phyloP scores from a whole-genome alignment of 2,113 vertebrate genomes.

The Halcyon senegalensis region DNA sequence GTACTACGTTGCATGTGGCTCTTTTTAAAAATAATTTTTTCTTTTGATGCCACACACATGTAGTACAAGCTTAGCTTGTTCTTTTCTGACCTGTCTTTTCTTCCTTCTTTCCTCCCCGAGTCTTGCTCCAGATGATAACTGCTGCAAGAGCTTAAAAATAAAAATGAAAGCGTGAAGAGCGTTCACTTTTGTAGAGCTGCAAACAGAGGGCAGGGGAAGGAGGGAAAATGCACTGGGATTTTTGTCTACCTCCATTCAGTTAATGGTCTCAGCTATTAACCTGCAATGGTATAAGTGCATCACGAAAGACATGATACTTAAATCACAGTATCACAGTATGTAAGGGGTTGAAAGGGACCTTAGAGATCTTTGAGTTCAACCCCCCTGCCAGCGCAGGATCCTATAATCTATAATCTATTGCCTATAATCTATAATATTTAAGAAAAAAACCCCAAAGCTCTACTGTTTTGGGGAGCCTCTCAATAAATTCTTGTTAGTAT shows the following conservation, averaged over 20 bases:
- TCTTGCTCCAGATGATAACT: neutral
- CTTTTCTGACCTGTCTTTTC: neutral
- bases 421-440: too few relatives aligned
- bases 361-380: too few relatives aligned
- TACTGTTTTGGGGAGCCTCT: neutral
- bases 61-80: neutral
- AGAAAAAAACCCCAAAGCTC: neutral
- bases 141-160: neutral
- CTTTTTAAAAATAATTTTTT: neutral
- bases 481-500: neutral
- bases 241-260: neutral
- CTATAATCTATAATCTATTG: too few relatives aligned
- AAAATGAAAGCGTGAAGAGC: neutral
- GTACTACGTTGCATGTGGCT: accelerated
- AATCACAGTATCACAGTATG: too few relatives aligned
- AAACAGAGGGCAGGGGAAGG: neutral
- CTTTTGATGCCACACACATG: accelerated
- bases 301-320: neutral
- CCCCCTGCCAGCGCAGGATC: too few relatives aligned
- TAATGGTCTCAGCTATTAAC: neutral
- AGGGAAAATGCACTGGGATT: accelerated
- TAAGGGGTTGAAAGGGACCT: too few relatives aligned
- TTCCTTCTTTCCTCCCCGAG: neutral
- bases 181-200: neutral
- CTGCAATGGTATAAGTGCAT: neutral